Evolutionary conservation across 2,797 vertebrate genomes (phyloP), one percentile per base, ranked within the genome.

Genomic region (Thripadectes ignobilis): DNA sequence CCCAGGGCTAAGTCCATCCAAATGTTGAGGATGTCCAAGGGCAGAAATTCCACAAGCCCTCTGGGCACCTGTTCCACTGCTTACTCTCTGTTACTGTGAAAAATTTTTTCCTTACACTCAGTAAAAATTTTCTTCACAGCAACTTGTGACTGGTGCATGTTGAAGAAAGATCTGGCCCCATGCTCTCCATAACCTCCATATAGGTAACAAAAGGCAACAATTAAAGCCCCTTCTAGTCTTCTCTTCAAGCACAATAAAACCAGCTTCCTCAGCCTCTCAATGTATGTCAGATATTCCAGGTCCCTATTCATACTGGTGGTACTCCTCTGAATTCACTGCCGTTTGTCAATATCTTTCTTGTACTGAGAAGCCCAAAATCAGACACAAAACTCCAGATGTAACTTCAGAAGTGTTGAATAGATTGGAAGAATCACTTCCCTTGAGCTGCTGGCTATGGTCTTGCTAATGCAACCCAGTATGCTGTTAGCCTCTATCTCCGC

Each of bases 101-200:
- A 71, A 59, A 41, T 34, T 3, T 23, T 63, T 15, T 77, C 29
- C 45, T 46, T 51, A 39, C 9, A 46, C 6, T 38, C 75, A 65
- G n/a, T 36, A 2, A 6, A 58, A 58, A 10, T 63, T 41, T 51
- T 74, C 14, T 71, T 84, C 13, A 5, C 45, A 77, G 19, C 49
- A 78, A 59, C 30, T 85, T 59, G 36, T 1, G 2, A n/a, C 48
- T 71, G 66, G 8, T 75, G 10, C 18, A 41, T 43, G 41, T 26
- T 45, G 8, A 75, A 66, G 46, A 81, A 68, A 80, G 72, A 76
- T 20, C 30, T 68, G 41, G 36, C 58, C 78, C 54, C 34, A 41
- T 0, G 0, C 9, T 36, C n/a, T 67, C 30, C 5, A 1, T 55
- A 88, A 66, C 30, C 16, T 71, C 57, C 52, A 78, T 3, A 39